These are phyloP conservation scores for Paralichthys olivaceus DNA, from an alignment of 2,113 vertebrate species.

Conservation along the genomic window DNA sequence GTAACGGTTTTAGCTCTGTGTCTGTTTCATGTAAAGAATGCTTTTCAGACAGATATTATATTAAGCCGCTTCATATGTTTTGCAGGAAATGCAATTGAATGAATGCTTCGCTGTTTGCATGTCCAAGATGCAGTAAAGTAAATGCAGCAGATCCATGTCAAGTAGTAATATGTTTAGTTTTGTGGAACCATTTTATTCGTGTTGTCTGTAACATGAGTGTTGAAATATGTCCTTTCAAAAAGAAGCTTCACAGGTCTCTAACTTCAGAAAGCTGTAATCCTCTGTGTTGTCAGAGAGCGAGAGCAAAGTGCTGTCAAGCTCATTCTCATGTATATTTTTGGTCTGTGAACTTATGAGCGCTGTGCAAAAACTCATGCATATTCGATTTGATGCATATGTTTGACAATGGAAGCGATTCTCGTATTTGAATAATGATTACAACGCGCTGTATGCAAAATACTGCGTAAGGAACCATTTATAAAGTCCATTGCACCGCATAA, in stretches of 20 bases:
- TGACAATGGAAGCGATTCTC: constrained; percentile 38
- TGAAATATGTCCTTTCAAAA: not conserved
- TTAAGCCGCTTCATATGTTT: constrained; percentile 29
- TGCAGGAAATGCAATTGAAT: constrained; percentile 5
- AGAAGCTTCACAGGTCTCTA: constrained; percentile 30
- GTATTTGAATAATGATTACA: constrained; percentile 53
- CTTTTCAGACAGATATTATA: constrained; percentile 24
- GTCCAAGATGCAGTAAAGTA: not conserved
- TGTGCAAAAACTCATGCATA: constrained; percentile 72
- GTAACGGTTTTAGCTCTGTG: not conserved
- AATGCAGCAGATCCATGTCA: too few relatives aligned
- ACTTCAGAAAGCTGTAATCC: constrained; percentile 47
- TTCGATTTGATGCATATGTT: constrained; percentile 61
- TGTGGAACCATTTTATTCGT: not conserved
- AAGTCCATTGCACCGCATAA: constrained; percentile 31
- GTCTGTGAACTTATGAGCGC: constrained; percentile 65
- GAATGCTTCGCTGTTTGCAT: not conserved
- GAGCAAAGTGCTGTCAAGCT: constrained; percentile 42
- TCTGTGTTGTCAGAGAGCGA: constrained; percentile 28
- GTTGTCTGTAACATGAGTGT: not conserved
- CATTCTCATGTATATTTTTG: constrained; percentile 71
- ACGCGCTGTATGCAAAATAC: constrained; percentile 22
- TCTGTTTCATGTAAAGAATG: constrained; percentile 21
- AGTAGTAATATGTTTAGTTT: not conserved
- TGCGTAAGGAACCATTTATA: constrained; percentile 43